Evolutionary conservation across 2,888 invertebrate genomes (phyloP), one percentile per base, ranked within the genome.

Genomic region (Marronus borbonicus): DNA sequence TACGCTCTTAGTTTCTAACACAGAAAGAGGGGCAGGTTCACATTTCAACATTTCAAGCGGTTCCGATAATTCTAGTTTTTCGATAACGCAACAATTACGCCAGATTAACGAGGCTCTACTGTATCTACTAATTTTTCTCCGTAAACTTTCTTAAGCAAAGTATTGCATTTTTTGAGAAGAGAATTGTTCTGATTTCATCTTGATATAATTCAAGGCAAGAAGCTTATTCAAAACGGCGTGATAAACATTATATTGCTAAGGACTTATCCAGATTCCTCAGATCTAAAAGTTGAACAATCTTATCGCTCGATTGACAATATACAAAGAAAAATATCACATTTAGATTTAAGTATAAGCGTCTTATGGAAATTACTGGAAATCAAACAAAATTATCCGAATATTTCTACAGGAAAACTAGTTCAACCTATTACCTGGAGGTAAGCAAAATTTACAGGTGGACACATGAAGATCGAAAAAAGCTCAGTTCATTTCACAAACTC

Each of bases 341-440:
- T 72, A 17, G 58, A 72, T 58, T 20, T 39, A 20, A 72, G 39
- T 3, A 58, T 72, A 10, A 39, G 39, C n/a, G 60, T 72, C 20
- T 17, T 72, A 58, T 72, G 72, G 72, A 72, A 36, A 3, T 20
- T 72, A 39, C 50, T 72, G 20, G 17, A 58, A 2, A 39, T 39
- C 1, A n/a, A 58, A 3, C 17, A 39, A 39, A 55, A 39, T 7
- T 58, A 58, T 58, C 70, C 72, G 36, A 3, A 39, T 10, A 58
- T 72, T 36, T 72, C 20, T 20, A 20, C 20, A 3, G 58, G 39
- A 8, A 58, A 14, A 39, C 58, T 72, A 39, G 39, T 72, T 20
- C 36, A n/a, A 10, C 17, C 58, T 5, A 20, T 20, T 4, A 58
- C 58, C 3, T 72, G 72, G 72, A 72, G 55, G 70, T 70, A 70